Evolutionary conservation across 2,113 vertebrate species (phyloP), one percentile per base, ranked within the genome.

Genomic region (Enhydra lutris): DNA sequence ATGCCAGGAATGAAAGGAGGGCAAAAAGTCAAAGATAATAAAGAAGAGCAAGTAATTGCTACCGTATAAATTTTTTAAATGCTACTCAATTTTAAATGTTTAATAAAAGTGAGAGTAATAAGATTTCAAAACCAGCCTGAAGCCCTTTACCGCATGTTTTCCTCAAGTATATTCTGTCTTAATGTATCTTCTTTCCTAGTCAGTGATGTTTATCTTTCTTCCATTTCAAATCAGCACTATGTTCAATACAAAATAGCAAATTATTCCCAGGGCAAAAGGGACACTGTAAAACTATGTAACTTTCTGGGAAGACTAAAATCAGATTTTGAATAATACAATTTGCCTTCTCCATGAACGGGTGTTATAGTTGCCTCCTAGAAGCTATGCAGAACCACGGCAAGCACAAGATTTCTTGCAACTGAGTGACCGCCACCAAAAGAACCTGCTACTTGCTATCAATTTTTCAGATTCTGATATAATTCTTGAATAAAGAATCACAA

Each of bases 371-470:
- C 67, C 89, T 94, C 86, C 83, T 45, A 86, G 47, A 96, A 47
- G 67, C 17, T 96, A 95, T 73, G 47, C 83, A 29, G 11, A 86
- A 42, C 18, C 34, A 67, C 4, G 39, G 92, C 36, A n/a, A 89
- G 34, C n/a, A 95, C 2, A 9, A 85, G 18, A 95, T 73, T 71
- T 91, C 94, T 97, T 84, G 31, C 17, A 36, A 91, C 0, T 52
- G 93, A 89, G 92, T 52, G 81, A 24, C 15, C 95, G 57, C 6
- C 18, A 71, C n/a, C 24, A 2, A 85, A 97, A 97, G 24, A 96
- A 83, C 10, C 55, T 76, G 31, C 26, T 34, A 17, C 17, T 73
- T 87, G 67, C 59, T 90, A 39, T 61, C 89, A 94, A 34, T 47
- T 81, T 79, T 90, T 52, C 23, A 93, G 91, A 96, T 59, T 97